These are phyloP conservation scores for Labeo catla DNA, from an alignment of 2,113 vertebrate genomes.

Conservation along the genomic window DNA sequence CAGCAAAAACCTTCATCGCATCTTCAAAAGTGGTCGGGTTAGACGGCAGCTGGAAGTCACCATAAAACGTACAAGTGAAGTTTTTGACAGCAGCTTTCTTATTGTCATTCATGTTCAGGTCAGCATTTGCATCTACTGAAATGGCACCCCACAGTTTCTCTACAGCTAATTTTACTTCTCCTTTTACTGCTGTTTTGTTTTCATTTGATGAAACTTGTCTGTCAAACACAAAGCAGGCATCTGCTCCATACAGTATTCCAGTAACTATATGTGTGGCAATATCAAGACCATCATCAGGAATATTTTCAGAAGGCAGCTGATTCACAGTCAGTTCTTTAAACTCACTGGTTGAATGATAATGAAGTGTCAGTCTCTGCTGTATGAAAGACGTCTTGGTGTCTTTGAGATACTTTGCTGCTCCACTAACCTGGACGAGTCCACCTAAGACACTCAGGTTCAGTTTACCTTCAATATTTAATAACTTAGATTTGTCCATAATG, in stretches of 20 bases:
- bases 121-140: background rate
- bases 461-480: conserved; percentile 12
- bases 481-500: conserved; percentile 23
- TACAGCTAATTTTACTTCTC: conserved; percentile 16
- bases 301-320: background rate
- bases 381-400: conserved; percentile 37
- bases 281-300: background rate
- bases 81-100: background rate
- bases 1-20: conserved; percentile 45
- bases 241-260: conserved; percentile 45
- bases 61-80: conserved; percentile 20
- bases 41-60: background rate
- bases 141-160: background rate
- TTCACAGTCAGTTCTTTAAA: background rate
- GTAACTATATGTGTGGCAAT: conserved; percentile 46
- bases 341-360: conserved; percentile 21
- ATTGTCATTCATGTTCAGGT: background rate
- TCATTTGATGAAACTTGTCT: background rate
- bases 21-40: conserved; percentile 54
- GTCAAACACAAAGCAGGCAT: conserved; percentile 47
- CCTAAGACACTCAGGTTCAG: conserved; percentile 39
- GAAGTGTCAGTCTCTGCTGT: conserved; percentile 32
- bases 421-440: conserved; percentile 9
- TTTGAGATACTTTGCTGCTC: conserved; percentile 16
- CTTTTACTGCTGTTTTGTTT: background rate